Percentiles rank a stretch among this genome's conserved stretches.
These are phyloP conservation scores for Candoia aspera DNA, from an alignment of 2,113 vertebrate genomes.

Conservation along the genomic window DNA sequence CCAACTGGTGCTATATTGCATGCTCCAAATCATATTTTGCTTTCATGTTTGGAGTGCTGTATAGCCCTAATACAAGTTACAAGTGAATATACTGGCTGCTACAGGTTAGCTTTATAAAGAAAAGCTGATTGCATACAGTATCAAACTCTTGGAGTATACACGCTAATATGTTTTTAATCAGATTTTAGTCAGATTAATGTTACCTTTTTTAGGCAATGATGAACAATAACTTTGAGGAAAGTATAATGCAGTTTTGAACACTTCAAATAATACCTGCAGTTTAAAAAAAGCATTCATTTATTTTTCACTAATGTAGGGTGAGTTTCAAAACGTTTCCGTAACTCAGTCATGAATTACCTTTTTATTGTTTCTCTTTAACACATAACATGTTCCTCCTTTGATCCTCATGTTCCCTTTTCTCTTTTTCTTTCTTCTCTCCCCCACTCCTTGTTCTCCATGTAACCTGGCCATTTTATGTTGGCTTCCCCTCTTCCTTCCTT, in stretches of 20 bases:
- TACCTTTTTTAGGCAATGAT: conserved; percentile 37
- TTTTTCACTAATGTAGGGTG: conserved; percentile 65
- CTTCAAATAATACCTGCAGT: conserved; percentile 34
- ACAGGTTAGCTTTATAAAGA: conserved; percentile 56
- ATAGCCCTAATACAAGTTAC: not conserved
- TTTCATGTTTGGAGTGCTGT: too few species aligned
- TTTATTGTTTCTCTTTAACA: conserved; percentile 89
- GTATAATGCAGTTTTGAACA: conserved; percentile 41
- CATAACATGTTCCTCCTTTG: conserved; percentile 85
- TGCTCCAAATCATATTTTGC: too few species aligned
- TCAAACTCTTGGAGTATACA: not conserved
- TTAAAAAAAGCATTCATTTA: conserved; percentile 67
- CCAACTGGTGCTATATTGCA: too few species aligned
- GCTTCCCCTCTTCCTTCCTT: conserved; percentile 60
- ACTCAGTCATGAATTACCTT: conserved; percentile 81
- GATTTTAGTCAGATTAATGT: not conserved
- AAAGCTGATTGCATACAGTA: conserved; percentile 51
- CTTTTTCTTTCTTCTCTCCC: conserved; percentile 79
- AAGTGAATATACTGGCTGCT: conserved; percentile 50
- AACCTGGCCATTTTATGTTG: conserved; percentile 51
- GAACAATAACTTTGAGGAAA: conserved; percentile 28
- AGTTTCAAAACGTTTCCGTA: conserved; percentile 74
- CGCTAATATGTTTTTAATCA: conserved; percentile 9
- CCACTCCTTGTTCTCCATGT: too few species aligned
- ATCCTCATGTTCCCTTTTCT: conserved; percentile 81